Evolutionary conservation across 2,888 invertebrate species (phyloP).

Genomic region (Tupiocoris notatus): DNA sequence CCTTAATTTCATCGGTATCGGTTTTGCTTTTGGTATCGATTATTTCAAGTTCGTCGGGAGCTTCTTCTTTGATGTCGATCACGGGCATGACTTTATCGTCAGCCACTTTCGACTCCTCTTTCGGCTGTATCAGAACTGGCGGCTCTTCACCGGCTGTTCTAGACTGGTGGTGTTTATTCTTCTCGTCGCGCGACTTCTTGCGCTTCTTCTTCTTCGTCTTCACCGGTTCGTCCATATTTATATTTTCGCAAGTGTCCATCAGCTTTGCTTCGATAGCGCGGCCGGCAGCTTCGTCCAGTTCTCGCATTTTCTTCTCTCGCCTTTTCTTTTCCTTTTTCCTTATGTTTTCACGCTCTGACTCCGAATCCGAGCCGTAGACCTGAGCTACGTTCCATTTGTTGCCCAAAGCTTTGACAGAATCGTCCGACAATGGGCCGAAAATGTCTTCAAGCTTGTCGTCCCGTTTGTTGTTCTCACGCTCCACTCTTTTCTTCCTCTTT

Average conservation of each 20-base stretch:
- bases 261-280: slow-evolving; percentile 79
- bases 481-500: slow-evolving; percentile 54
- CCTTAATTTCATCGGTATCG: slow-evolving; percentile 35
- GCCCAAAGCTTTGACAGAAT: slow-evolving; percentile 55
- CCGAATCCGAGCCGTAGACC: slow-evolving; percentile 60
- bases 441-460: slow-evolving; percentile 85
- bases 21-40: slow-evolving; percentile 21
- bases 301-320: slow-evolving; percentile 54
- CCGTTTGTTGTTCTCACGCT: slow-evolving; percentile 54
- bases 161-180: slow-evolving; percentile 53
- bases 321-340: slow-evolving; percentile 52
- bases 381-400: slow-evolving; percentile 53
- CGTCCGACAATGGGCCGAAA: slow-evolving; percentile 81
- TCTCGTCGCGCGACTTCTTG: slow-evolving; percentile 64
- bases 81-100: slow-evolving; percentile 21
- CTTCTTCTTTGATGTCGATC: slow-evolving; percentile 38
- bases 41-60: slow-evolving; percentile 1
- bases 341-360: slow-evolving; percentile 51
- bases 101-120: slow-evolving; percentile 47
- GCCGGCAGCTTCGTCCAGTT: slow-evolving; percentile 72
- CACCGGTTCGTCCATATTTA: slow-evolving; percentile 60
- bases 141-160: slow-evolving; percentile 33
- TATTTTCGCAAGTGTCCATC: slow-evolving; percentile 59
- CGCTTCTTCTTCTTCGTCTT: slow-evolving; percentile 83
- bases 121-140: slow-evolving; percentile 46